phyloP scores from a whole-genome alignment of 2,113 vertebrate genomes.

The Epinephelus moara region DNA sequence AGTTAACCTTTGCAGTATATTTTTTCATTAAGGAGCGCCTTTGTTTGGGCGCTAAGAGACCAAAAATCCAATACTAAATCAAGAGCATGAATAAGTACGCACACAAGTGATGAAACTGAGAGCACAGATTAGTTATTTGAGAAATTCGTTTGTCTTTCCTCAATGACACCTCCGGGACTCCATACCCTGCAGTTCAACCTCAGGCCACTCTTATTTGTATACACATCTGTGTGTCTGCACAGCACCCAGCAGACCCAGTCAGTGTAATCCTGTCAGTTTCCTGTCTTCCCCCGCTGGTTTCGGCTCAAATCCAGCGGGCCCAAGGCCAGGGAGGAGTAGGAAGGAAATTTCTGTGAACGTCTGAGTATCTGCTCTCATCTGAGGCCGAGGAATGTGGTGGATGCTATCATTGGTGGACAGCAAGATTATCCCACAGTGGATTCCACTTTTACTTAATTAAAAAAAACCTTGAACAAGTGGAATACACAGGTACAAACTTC shows the following conservation, averaged over 20 bases:
- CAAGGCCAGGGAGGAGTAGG: constrained; percentile 67
- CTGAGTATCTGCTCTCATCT: constrained; percentile 57
- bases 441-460: neutral
- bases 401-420: constrained; percentile 31
- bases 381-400: constrained; percentile 48
- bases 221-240: constrained; percentile 30
- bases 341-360: constrained; percentile 57
- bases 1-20: neutral
- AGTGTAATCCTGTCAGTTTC: constrained; percentile 68
- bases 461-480: neutral
- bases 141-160: neutral
- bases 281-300: constrained; percentile 57
- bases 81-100: too few relatives aligned
- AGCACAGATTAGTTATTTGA: neutral
- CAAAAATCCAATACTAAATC: too few relatives aligned
- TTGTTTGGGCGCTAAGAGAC: neutral
- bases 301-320: constrained; percentile 39
- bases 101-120: neutral
- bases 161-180: neutral
- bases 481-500: neutral
- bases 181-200: constrained; percentile 1
- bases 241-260: constrained; percentile 48
- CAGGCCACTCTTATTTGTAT: constrained; percentile 3
- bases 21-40: neutral
- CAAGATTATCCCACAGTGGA: neutral